Percentiles rank a stretch among this genome's conserved stretches.
Evolutionary conservation across 2,888 invertebrate species (phyloP).

Genomic region (Diplazon laetatorius): DNA sequence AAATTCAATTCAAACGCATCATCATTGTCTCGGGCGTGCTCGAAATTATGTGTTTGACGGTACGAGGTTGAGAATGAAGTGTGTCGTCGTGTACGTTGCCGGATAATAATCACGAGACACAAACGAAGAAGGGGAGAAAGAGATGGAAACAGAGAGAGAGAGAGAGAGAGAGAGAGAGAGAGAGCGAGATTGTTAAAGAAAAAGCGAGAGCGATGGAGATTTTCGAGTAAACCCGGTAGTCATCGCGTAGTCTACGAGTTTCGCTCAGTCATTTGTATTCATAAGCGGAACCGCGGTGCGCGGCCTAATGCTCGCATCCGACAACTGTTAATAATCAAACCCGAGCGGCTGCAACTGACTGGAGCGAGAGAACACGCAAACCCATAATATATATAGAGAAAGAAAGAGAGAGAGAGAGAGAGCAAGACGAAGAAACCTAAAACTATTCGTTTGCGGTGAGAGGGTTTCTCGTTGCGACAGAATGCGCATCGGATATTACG

Average conservation of each 20-base stretch:
- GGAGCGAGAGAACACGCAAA: slow-evolving; percentile 1
- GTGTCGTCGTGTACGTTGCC: slow-evolving; percentile 37
- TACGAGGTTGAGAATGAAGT: slow-evolving; percentile 18
- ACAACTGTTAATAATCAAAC: slow-evolving; percentile 66
- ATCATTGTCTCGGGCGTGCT: slow-evolving; percentile 11
- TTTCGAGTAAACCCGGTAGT: slow-evolving; percentile 32
- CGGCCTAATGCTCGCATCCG: slow-evolving; percentile 63
- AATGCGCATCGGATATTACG: neutral
- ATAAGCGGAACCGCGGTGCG: slow-evolving; percentile 59
- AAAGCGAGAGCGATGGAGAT: too few species aligned
- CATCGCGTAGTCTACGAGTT: slow-evolving; percentile 32
- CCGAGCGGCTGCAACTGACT: slow-evolving; percentile 36
- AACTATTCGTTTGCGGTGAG: slow-evolving; percentile 31
- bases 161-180: too few species aligned
- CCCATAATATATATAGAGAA: slow-evolving; percentile 9
- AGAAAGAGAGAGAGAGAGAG: slow-evolving; percentile 35
- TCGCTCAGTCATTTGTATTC: slow-evolving; percentile 65
- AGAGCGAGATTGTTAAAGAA: too few species aligned
- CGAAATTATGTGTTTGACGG: slow-evolving; percentile 28
- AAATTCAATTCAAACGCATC: neutral
- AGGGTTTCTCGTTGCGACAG: slow-evolving; percentile 19
- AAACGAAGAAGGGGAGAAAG: too few species aligned
- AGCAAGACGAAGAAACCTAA: slow-evolving; percentile 12
- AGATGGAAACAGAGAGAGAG: too few species aligned
- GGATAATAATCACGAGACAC: slow-evolving; percentile 28